Evolutionary conservation across 2,113 vertebrate genomes (phyloP).

Genomic region (Cygnus buccinator): DNA sequence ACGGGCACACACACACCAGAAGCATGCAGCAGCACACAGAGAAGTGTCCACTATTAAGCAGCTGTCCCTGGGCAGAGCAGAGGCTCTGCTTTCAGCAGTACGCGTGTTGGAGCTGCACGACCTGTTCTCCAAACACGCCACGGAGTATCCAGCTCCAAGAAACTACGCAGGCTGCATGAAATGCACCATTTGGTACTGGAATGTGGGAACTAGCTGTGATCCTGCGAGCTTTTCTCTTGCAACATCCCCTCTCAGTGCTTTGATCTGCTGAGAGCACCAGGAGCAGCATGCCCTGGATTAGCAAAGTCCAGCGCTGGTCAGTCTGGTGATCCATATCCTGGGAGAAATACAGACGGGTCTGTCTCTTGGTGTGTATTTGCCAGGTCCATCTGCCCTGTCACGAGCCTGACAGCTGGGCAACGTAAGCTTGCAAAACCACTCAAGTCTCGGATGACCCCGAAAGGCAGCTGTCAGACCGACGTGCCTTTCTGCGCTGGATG

Average conservation of each 20-base stretch:
- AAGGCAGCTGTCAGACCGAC: not conserved
- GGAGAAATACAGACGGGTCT: not conserved
- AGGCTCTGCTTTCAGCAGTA: not conserved
- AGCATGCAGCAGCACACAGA: not conserved
- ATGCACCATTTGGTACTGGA: not conserved
- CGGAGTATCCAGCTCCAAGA: not conserved
- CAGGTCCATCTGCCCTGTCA: not conserved
- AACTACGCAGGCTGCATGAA: not conserved
- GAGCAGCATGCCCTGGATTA: not conserved
- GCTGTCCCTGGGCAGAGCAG: not conserved
- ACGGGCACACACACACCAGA: not conserved
- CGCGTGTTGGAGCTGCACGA: rapidly evolving
- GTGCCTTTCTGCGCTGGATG: not conserved
- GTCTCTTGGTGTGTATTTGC: too few relatives aligned
- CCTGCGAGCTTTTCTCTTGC: rapidly evolving
- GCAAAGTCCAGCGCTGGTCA: not conserved
- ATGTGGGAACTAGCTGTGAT: not conserved
- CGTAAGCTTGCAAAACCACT: not conserved
- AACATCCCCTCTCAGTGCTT: not conserved
- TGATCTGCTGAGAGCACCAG: not conserved
- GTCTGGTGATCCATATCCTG: not conserved
- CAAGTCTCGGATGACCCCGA: not conserved
- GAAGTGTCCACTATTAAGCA: not conserved
- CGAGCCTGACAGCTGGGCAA: not conserved
- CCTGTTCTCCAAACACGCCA: not conserved